Evolutionary conservation across 2,113 vertebrate species (phyloP), one percentile per base, ranked within the genome.

Genomic region (Microtus richardsoni): DNA sequence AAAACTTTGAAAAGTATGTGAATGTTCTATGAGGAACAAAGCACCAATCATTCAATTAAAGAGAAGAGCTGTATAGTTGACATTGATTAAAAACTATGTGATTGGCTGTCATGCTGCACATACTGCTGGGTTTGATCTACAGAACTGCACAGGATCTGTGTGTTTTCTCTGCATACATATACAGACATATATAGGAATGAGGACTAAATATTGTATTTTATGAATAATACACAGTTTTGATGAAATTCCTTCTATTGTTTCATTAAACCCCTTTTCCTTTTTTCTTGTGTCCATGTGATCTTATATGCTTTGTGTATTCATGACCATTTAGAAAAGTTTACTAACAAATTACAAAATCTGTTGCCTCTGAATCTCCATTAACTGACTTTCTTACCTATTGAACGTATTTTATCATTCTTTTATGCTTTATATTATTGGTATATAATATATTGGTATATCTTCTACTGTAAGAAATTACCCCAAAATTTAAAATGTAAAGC

Each of bases 11-110:
- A 88, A 92, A 41, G 41, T 64, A 52, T 79, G 7, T 3, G 80
- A 77, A 89, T 11, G 2, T 62, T 92, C 13, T 70, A 79, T 62
- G 26, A 52, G 8, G 3, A 52, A 70, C 17, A 73, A 95, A 78
- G 86, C 14, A 73, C 2, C 7, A 90, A 79, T 49, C 77, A 87
- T n/a, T 95, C 71, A 68, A 22, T 93, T 93, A 75, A 68, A 8
- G 13, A 94, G 28, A 44, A 83, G 36, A 95, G 91, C 64, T 41
- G 17, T 22, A 88, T 58, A 58, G 19, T 21, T 58, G 58, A 21
- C 5, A 58, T 58, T 58, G 5, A 58, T 58, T 58, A 58, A 21
- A 58, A 58, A 58, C 58, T 58, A 7, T 17, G 11, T 52, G 21
- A n/a, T n/a, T 70, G 11, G 3, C 44, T 16, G 41, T 21, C 30